Percentiles rank a stretch among this genome's conserved stretches.
phyloP scores from a whole-genome alignment of 2,888 invertebrate genomes.

The Lissocephala sabroskyi region DNA sequence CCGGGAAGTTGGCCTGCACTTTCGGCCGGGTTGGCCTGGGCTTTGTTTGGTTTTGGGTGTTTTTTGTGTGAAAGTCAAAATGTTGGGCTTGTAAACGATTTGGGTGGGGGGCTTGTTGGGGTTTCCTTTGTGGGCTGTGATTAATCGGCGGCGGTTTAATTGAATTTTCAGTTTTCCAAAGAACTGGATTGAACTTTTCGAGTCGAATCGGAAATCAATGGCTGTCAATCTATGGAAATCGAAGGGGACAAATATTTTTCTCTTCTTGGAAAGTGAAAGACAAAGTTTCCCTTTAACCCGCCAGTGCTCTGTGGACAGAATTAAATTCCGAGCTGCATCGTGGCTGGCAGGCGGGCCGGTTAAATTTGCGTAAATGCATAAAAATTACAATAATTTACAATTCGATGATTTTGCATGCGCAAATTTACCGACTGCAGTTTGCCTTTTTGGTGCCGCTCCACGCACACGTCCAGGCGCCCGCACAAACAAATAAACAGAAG shows the following conservation, averaged over 20 bases:
- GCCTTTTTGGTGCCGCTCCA: conserved; percentile 8
- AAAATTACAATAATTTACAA: conserved; percentile 53
- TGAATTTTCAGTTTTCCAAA: no score
- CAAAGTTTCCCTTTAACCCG: no score
- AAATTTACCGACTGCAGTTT: conserved; percentile 20
- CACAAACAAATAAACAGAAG: conserved; percentile 15
- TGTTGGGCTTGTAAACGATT: conserved; percentile 3
- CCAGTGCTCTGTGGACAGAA: no score
- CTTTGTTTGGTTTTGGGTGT: not conserved
- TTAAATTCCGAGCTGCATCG: no score
- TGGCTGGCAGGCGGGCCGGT: not conserved
- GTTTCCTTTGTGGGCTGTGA: conserved; percentile 23
- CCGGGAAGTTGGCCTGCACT: no score
- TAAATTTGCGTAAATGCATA: not conserved
- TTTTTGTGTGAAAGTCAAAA: conserved; percentile 13
- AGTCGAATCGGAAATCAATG: no score
- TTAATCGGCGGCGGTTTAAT: conserved; percentile 29
- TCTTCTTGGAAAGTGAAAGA: no score
- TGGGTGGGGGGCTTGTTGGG: not conserved
- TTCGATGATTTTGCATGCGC: conserved; percentile 51
- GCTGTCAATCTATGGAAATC: no score
- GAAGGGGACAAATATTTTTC: no score
- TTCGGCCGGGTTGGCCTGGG: no score
- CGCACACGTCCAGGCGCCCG: conserved; percentile 18
- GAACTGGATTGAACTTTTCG: no score